phyloP scores from a whole-genome alignment of 2,888 invertebrate genomes.

The Pristionchus entomophagus region DNA sequence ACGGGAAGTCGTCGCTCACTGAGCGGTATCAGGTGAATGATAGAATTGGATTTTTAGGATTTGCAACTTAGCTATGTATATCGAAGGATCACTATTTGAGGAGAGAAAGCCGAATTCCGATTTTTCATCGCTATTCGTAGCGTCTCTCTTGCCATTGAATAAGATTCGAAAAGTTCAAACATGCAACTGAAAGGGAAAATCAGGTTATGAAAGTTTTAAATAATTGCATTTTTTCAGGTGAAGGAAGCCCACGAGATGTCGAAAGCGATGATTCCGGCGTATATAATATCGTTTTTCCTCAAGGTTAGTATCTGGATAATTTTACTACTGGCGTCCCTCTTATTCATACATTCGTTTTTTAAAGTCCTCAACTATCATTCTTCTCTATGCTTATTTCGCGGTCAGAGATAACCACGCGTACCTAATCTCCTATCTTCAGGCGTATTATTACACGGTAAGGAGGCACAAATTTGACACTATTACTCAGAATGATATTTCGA shows the following conservation, averaged over 20 bases:
- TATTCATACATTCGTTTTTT: not conserved
- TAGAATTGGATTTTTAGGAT: no score
- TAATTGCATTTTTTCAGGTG: no score
- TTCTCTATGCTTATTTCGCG: not conserved
- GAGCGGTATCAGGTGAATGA: not conserved
- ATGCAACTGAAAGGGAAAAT: no score
- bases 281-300: not conserved
- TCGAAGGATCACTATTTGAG: no score
- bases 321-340: not conserved
- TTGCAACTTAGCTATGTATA: no score
- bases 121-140: no score
- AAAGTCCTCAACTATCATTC: not conserved
- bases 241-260: slow-evolving; percentile 2
- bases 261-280: not conserved
- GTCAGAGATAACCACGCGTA: not conserved
- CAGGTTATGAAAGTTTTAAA: no score
- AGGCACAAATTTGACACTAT: no score
- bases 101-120: no score
- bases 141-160: not conserved
- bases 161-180: no score
- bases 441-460: not conserved
- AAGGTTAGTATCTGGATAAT: not conserved
- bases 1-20: not conserved
- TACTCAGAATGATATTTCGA: no score
- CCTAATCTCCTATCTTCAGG: not conserved